These are phyloP conservation scores for Sprattus sprattus DNA, from an alignment of 2,113 vertebrate species.

Conservation along the genomic window DNA sequence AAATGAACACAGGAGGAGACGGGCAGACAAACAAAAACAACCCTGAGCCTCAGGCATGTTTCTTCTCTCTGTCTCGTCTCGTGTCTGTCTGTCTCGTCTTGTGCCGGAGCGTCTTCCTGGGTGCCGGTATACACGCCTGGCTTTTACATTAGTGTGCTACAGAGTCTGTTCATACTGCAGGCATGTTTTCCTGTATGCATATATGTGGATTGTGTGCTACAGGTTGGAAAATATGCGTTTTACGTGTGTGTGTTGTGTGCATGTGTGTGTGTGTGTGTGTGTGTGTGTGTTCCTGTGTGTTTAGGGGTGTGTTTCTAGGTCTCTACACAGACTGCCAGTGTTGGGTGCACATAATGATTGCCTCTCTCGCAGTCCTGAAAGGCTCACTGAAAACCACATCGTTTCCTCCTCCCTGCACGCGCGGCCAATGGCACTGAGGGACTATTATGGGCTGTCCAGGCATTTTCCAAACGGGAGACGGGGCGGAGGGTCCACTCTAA, in stretches of 20 bases:
- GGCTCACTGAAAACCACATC: constrained; percentile 13
- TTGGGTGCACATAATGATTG: constrained; percentile 11
- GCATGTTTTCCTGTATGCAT: neutral
- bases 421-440: constrained; percentile 5
- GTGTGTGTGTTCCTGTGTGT: constrained; percentile 4
- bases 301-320: constrained; percentile 17
- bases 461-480: neutral
- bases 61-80: neutral
- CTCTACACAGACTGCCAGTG: neutral
- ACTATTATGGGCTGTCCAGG: neutral
- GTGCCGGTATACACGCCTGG: neutral
- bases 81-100: neutral
- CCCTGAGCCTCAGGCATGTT: neutral
- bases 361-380: neutral
- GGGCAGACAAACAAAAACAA: constrained; percentile 17
- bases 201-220: neutral
- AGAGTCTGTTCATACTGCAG: neutral
- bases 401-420: neutral
- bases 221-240: constrained; percentile 2
- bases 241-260: neutral
- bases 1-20: neutral
- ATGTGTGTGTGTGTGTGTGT: constrained; percentile 4
- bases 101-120: neutral
- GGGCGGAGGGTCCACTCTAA: neutral
- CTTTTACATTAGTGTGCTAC: neutral